phyloP scores from a whole-genome alignment of 2,888 invertebrate species.

The Coecobrya sp. region DNA sequence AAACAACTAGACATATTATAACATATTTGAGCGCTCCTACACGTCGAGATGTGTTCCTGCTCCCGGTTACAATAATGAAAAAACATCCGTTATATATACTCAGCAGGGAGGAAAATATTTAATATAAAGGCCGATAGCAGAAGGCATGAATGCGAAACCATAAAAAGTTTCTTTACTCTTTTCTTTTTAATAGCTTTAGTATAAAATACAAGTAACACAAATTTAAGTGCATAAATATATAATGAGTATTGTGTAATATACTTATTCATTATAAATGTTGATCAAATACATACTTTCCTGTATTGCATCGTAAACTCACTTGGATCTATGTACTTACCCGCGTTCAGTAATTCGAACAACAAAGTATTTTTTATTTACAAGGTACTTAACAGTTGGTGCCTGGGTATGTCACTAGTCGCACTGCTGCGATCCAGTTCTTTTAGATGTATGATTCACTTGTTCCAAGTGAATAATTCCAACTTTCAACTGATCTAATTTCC shows the following conservation, averaged over 20 bases:
- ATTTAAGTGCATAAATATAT: not conserved
- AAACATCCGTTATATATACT: slow-evolving; percentile 9
- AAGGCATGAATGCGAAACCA: not conserved
- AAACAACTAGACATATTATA: not conserved
- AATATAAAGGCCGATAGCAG: not conserved
- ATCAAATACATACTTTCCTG: too few relatives aligned
- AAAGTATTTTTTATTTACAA: slow-evolving; percentile 40
- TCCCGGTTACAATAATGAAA: slow-evolving; percentile 20
- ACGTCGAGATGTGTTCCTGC: not conserved
- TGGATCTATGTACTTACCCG: too few relatives aligned
- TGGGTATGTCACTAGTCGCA: slow-evolving; percentile 12
- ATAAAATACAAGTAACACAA: not conserved
- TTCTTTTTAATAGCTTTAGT: not conserved
- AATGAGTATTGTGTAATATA: not conserved
- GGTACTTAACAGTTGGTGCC: slow-evolving; percentile 59
- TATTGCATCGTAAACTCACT: too few relatives aligned
- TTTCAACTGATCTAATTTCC: slow-evolving; percentile 50
- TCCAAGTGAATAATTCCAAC: slow-evolving; percentile 59
- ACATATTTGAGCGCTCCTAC: not conserved
- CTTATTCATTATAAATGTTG: too few relatives aligned
- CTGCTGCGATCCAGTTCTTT: not conserved
- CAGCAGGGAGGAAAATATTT: not conserved
- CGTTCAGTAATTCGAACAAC: too few relatives aligned
- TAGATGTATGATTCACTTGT: slow-evolving; percentile 3
- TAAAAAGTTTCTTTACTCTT: not conserved